Evolutionary conservation across 2,113 vertebrate genomes (phyloP), one percentile per base, ranked within the genome.

Genomic region (Cryptomyrus ogoouensis): DNA sequence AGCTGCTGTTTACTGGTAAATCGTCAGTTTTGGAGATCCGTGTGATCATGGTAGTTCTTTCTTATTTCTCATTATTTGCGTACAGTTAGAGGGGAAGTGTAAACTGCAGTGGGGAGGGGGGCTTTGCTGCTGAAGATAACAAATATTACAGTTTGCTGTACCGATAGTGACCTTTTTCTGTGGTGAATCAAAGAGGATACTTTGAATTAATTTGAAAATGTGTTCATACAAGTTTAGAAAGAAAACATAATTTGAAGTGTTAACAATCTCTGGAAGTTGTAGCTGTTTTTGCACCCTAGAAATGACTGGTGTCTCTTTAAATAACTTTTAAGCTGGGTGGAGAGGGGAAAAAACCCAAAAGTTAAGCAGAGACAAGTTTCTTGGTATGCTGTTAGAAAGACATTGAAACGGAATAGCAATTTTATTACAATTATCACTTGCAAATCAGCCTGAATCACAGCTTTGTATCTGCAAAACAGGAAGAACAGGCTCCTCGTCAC

Each of bases 221-320:
- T 80, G 74, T 86, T 86, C 47, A n/a, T 86, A 17, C 83, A 85
- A 85, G 21, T 85, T 85, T 49, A 24, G 24, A 86, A 86, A 46
- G 5, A 47, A 2, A 86, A 86, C 83, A 19, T 83, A 85, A n/a
- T 58, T 89, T 46, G 12, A 27, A 83, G 49, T 89, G 80, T 66
- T 62, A 87, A 13, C 19, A 50, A 8, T 87, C 85, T 87, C 27
- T 87, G 9, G 15, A 53, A 4, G 27, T 21, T 47, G 39, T 24
- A 9, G 50, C 50, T 87, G 85, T 35, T 53, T 3, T 53, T 53
- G 49, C 13, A 35, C 12, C 49, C 85, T 87, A 50, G 49, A 87
- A 87, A 9, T 87, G 50, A 87, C 17, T 35, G 8, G 19, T 15
- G 5, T 27, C 27, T 53, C 47, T 52, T 86, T 47, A 86, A 87